Evolutionary conservation across 1,140 invertebrate genomes (phyloP).

Genomic region (Rhyzopertha dominica): DNA sequence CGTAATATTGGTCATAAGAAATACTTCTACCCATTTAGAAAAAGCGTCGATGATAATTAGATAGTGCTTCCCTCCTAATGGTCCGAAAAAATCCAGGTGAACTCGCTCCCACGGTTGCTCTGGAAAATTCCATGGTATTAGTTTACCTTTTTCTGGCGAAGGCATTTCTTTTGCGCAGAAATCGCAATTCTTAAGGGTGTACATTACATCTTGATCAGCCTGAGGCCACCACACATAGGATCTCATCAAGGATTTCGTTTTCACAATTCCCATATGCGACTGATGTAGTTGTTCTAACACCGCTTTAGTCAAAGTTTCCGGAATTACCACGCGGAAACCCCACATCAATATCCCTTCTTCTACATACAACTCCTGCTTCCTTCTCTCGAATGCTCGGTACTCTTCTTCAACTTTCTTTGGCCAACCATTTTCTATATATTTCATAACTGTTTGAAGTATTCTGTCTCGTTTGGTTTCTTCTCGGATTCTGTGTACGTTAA

Average conservation of each 20-base stretch:
- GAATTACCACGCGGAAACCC: slow-evolving; percentile 42
- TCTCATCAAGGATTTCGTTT: slow-evolving; percentile 45
- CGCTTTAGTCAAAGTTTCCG: slow-evolving; percentile 25
- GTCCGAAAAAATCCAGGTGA: slow-evolving; percentile 40
- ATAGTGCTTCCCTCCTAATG: slow-evolving; percentile 27
- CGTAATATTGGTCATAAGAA: slow-evolving; percentile 20
- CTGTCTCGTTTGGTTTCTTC: slow-evolving; percentile 13
- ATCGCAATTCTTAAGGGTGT: slow-evolving; percentile 10
- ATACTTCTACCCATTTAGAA: slow-evolving; percentile 38
- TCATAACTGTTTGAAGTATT: slow-evolving; percentile 13
- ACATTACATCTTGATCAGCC: slow-evolving; percentile 35
- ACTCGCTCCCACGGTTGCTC: slow-evolving; percentile 40
- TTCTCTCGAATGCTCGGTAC: no score
- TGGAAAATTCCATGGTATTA: slow-evolving; percentile 41
- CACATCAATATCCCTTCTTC: slow-evolving; percentile 30
- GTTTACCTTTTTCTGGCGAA: slow-evolving; percentile 27
- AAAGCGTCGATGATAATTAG: slow-evolving; percentile 32
- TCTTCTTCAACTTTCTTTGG: no score
- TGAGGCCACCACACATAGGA: slow-evolving; percentile 47
- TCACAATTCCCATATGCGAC: slow-evolving; percentile 44
- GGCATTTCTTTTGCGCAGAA: slow-evolving; percentile 28
- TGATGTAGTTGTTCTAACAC: slow-evolving; percentile 43
- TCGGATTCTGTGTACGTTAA: slow-evolving; percentile 18
- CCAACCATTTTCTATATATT: no score
- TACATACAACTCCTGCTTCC: slow-evolving; percentile 26